Conservation (phyloP, 2,797 vertebrate species). For the Betta splendens region DNA sequence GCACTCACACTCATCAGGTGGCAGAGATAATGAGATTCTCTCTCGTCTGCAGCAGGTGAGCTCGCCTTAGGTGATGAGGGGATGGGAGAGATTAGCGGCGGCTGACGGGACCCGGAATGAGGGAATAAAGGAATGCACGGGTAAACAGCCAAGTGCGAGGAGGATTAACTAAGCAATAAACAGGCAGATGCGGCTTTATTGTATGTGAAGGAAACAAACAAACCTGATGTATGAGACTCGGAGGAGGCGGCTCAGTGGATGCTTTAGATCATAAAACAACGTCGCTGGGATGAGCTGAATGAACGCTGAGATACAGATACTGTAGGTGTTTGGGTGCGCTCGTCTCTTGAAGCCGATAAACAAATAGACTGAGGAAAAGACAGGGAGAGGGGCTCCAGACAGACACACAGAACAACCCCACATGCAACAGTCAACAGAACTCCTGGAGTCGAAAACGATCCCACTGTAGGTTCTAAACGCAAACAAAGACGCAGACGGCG, state of each 20-base stretch:
- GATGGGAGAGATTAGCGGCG: constrained; percentile 59
- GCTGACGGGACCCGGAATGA: constrained; percentile 33
- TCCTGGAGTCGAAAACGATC: too few species aligned
- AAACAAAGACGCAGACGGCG: constrained; percentile 7
- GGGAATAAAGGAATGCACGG: constrained; percentile 25
- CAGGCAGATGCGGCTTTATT: constrained; percentile 41
- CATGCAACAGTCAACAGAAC: constrained; percentile 1
- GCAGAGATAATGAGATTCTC: constrained; percentile 50
- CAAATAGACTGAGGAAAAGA: background rate
- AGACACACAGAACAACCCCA: background rate
- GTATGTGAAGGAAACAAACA: constrained; percentile 31
- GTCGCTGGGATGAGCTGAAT: constrained; percentile 17
- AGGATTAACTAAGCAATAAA: constrained; percentile 54
- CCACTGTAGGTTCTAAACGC: too few species aligned
- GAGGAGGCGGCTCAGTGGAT: constrained; percentile 2
- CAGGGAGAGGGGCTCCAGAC: background rate
- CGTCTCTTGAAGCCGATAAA: background rate
- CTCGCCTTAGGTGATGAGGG: constrained; percentile 46
- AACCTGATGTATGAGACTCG: constrained; percentile 17
- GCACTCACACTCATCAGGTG: constrained; percentile 44
- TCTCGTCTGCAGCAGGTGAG: constrained; percentile 51
- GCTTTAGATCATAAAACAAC: constrained; percentile 13
- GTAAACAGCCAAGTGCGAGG: constrained; percentile 38
- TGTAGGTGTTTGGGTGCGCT: background rate
- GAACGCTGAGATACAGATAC: background rate